phyloP scores from a whole-genome alignment of 1,140 invertebrate genomes.

The Dreissena rostriformis region DNA sequence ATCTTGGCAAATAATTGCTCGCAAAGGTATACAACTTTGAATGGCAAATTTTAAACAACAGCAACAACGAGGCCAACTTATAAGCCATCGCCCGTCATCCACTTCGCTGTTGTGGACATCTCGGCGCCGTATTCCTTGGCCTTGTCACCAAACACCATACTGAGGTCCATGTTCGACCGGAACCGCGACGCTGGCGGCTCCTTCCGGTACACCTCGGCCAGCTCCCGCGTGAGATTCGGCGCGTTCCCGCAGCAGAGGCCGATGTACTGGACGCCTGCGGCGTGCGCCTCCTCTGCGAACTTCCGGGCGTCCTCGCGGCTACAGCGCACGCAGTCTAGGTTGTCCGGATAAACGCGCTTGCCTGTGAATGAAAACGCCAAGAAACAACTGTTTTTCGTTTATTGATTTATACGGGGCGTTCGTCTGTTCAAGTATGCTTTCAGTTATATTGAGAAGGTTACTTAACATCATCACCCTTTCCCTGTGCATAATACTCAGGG shows the following conservation, averaged over 20 bases:
- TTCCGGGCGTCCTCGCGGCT: slow-evolving; percentile 57
- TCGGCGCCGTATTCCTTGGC: slow-evolving; percentile 14
- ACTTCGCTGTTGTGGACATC: slow-evolving; percentile 8
- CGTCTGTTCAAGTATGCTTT: no score
- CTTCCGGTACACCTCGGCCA: slow-evolving; percentile 66
- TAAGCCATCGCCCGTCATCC: slow-evolving; percentile 29
- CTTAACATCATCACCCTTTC: no score
- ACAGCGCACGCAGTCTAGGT: slow-evolving; percentile 38
- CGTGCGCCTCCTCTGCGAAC: slow-evolving; percentile 63
- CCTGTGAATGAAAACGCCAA: neutral
- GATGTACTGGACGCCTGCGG: slow-evolving; percentile 69
- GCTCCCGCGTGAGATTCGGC: slow-evolving; percentile 58
- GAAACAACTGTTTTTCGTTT: neutral
- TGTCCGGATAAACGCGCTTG: slow-evolving; percentile 15
- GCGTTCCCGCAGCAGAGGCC: slow-evolving; percentile 73
- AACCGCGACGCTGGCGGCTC: slow-evolving; percentile 62
- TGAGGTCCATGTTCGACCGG: slow-evolving; percentile 14
- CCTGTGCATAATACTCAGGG: no score
- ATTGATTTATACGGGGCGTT: no score
- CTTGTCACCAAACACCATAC: slow-evolving; percentile 27
- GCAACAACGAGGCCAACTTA: neutral
- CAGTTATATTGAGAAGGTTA: no score
- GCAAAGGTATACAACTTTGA: no score
- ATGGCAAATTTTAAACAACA: no score
- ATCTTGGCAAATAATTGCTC: no score